Evolutionary conservation across 2,888 invertebrate species (phyloP).

Genomic region (Drosophila formosana): DNA sequence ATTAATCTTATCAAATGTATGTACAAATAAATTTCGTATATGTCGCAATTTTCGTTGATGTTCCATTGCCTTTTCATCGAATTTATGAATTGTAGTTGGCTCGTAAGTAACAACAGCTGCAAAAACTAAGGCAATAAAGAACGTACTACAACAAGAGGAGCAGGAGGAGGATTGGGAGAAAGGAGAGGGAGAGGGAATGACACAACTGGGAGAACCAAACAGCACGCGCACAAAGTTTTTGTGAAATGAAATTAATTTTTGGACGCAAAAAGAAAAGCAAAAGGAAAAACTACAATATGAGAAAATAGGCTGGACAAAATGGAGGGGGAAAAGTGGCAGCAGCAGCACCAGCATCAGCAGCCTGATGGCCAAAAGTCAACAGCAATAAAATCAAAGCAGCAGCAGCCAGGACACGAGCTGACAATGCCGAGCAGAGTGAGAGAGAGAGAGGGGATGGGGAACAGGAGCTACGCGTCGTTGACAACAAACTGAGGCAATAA

Average conservation of each 20-base stretch:
- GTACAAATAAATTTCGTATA: slow-evolving; percentile 3
- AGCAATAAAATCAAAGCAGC: slow-evolving; percentile 68
- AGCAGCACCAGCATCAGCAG: slow-evolving; percentile 3
- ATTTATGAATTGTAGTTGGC: slow-evolving; percentile 12
- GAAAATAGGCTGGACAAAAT: slow-evolving; percentile 31
- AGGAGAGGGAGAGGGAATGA: not conserved
- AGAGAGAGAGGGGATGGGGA: slow-evolving; percentile 1
- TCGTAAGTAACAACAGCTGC: slow-evolving; percentile 48
- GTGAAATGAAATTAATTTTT: slow-evolving; percentile 71
- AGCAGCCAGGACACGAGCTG: slow-evolving; percentile 65
- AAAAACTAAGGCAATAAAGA: slow-evolving; percentile 41
- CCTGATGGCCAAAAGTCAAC: slow-evolving; percentile 70
- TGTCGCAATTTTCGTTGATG: slow-evolving; percentile 2
- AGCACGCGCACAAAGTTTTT: slow-evolving; percentile 77
- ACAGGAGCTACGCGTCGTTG: slow-evolving; percentile 42
- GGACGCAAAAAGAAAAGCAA: slow-evolving; percentile 39
- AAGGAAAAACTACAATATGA: slow-evolving; percentile 58
- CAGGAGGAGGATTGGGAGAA: not conserved
- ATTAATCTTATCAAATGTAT: not conserved
- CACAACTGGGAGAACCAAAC: slow-evolving; percentile 53
- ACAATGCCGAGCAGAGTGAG: slow-evolving; percentile 39
- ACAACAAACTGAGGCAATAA: slow-evolving; percentile 72
- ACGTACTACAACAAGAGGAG: slow-evolving; percentile 9
- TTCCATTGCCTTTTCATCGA: not conserved
- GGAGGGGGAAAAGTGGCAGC: not conserved